Evolutionary conservation across 2,113 vertebrate species (phyloP), one percentile per base, ranked within the genome.

Genomic region (Indicator indicator): DNA sequence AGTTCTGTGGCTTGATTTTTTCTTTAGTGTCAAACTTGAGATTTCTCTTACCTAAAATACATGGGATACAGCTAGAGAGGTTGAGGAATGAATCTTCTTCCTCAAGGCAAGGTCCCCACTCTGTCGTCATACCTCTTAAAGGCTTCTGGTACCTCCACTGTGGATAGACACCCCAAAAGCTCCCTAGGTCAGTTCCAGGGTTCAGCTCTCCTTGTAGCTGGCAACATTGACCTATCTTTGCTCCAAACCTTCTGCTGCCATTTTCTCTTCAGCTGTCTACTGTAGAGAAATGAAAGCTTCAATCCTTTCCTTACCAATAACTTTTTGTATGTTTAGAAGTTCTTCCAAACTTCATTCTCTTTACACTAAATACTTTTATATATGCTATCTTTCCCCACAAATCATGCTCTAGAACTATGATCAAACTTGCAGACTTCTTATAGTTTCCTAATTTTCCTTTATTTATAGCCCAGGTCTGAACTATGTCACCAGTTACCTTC

Each of bases 321-420:
- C 11, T 17, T 58, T 18, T 38, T 23, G 42, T 28, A 0, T 17
- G 42, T 8, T 55, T 3, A 4, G 42, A 78, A 5, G 1, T 8
- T 86, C 32, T 80, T 54, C 55, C 36, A 69, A 55, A 9, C 6
- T 30, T 80, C 54, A 1, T 16, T 16, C 9, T 64, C 5, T 4
- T 28, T 10, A 4, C 6, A 3, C 28, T 55, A 36, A 3, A 5
- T 7, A 1, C 38, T 69, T 32, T 54, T 27, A 36, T 36, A 36
- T 13, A 5, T 52, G 4, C 4, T 16, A 38, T 6, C 9, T 80
- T 40, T 33, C 23, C 16, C 88, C 55, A 28, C 14, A 76, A 70
- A 36, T 58, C 10, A 13, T 1, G 0, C 6, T 21, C 27, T 26
- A 16, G 8, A 52, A 6, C 11, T 16, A 1, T 12, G 6, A 27